Percentiles rank a stretch among this genome's conserved stretches.
Conservation (phyloP, 2,113 vertebrate species). For the Tamias sibiricus region DNA sequence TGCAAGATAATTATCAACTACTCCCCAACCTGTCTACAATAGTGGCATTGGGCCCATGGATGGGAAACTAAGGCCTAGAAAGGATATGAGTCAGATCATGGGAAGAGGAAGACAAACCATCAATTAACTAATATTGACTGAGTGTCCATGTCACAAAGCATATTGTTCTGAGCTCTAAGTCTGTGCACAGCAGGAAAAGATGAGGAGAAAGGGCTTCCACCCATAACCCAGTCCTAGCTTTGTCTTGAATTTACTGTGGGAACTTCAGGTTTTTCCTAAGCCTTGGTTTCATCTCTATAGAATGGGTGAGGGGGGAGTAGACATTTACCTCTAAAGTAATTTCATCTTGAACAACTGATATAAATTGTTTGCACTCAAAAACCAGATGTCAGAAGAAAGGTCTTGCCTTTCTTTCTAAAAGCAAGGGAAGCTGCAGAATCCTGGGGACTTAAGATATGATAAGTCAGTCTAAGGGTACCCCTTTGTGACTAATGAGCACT, state of each 20-base stretch:
- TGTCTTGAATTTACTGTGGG: constrained; percentile 15
- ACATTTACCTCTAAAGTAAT: neutral
- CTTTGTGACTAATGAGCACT: neutral
- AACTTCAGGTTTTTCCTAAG: neutral
- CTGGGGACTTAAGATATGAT: neutral
- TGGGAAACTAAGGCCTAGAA: neutral
- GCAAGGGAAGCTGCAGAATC: neutral
- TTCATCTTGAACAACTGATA: neutral
- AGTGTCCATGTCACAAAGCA: neutral
- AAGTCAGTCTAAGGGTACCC: neutral
- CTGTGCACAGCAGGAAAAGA: constrained; percentile 9
- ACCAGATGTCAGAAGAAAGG: neutral
- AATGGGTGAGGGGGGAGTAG: neutral
- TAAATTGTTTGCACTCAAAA: neutral
- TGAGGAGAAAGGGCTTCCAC: neutral
- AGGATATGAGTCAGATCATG: neutral
- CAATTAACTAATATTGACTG: neutral
- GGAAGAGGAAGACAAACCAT: neutral
- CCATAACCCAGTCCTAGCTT: neutral
- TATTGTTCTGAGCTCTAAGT: neutral
- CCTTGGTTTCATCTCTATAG: neutral
- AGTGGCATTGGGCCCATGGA: neutral
- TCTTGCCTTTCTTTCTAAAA: neutral
- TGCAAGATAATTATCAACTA: constrained; percentile 15
- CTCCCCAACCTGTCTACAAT: neutral